Evolutionary conservation across 2,888 invertebrate species (phyloP), one percentile per base, ranked within the genome.

Genomic region (Argynnis bischoffii): DNA sequence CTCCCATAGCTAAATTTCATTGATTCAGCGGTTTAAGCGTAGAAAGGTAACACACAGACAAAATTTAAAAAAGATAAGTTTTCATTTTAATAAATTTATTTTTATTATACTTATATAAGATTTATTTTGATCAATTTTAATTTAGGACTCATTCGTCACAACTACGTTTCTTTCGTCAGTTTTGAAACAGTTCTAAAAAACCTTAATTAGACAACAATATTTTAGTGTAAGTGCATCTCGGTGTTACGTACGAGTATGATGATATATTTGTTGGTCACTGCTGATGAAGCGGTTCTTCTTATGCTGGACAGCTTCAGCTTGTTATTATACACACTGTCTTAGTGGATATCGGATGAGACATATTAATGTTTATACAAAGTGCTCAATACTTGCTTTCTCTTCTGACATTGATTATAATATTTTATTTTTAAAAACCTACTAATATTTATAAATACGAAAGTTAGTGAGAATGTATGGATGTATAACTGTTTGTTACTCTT

Each of bases 231-330:
- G 18, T 61, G 61, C 35, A 41, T 11, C 11, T 41, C 35, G 35
- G 35, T 41, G 35, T 41, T 41, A 41, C 35, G 11, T 41, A 41
- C 35, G 35, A 11, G 35, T 41, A 41, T 41, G 35, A 51, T 46
- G 47, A 63, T 67, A 63, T 67, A 55, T 55, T 46, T 60, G 61
- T 66, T 66, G 60, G 60, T 61, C 66, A 60, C 47, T 66, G 60
- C 53, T 47, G 50, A 50, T 51, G 57, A 53, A 59, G 59, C 55
- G 63, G 69, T 46, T 60, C 69, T 63, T 56, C 61, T 66, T 64
- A 66, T 56, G 59, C 66, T 71, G 70, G 66, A 50, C 61, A 31
- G 41, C 60, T 47, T 66, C 46, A 60, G 26, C 60, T 59, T 67
- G 59, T 69, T 59, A 15, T 31, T 41, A 47, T 26, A 71, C 66